Percentiles rank a stretch among this genome's conserved stretches.
phyloP scores from a whole-genome alignment of 37 sponge, comb jelly and placozoan species.

The Ianthella basta region DNA sequence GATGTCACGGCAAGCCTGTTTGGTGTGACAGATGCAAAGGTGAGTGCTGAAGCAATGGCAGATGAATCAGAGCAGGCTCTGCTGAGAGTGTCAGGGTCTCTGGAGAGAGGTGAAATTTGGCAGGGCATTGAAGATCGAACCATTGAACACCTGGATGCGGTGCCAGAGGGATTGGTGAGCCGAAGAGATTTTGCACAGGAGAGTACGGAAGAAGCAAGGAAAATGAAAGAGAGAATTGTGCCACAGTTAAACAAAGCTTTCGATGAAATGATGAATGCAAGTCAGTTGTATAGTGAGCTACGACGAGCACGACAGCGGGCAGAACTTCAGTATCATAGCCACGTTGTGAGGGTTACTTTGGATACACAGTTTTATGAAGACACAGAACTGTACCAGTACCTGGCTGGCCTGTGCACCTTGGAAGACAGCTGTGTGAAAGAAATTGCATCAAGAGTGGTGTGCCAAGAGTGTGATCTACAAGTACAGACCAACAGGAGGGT shows the following conservation, averaged over 20 bases:
- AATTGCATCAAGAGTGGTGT: not conserved
- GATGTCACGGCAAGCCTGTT: not conserved
- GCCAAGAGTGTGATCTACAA: not conserved
- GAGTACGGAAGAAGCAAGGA: not conserved
- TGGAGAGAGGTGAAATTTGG: conserved; percentile 10
- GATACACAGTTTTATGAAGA: not conserved
- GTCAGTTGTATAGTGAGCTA: not conserved
- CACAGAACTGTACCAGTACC: not conserved
- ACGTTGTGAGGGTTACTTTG: not conserved
- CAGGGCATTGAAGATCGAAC: not conserved
- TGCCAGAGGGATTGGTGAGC: not conserved
- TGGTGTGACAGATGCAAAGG: not conserved
- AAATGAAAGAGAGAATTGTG: not conserved
- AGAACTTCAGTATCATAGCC: not conserved
- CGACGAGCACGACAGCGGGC: not conserved
- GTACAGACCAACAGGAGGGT: not conserved
- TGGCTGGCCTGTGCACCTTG: not conserved
- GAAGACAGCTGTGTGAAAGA: not conserved
- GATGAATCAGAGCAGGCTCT: not conserved
- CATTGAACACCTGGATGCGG: not conserved
- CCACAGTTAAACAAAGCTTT: not conserved
- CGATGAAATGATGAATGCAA: not conserved
- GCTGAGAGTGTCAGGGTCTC: not conserved
- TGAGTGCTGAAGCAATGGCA: not conserved
- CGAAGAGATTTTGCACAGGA: not conserved